Evolutionary conservation across 2,888 invertebrate species (phyloP), one percentile per base, ranked within the genome.

Genomic region (Sceliomorpha sp.): DNA sequence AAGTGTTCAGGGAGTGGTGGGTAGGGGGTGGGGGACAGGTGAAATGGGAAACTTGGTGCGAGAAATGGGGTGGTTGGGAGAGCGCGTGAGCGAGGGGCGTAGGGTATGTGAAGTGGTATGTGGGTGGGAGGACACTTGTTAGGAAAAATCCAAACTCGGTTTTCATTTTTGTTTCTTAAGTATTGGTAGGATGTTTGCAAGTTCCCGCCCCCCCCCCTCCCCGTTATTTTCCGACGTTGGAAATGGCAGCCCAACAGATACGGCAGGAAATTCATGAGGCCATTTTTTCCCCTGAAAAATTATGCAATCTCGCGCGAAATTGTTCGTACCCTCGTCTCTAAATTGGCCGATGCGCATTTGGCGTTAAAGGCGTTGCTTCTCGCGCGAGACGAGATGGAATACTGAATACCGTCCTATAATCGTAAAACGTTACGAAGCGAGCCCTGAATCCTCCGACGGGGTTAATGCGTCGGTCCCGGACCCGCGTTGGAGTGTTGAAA

Each of bases 281-380:
- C 67, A 67, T 67, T 71, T 71, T 68, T 71, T 67, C 63, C 58
- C 42, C 58, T 67, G 71, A 67, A 71, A 71, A 71, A 71, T 71
- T 71, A 67, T 71, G 71, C 71, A 71, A 71, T 71, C 67, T 67
- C 53, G 58, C 70, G 45, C 40, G 71, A 67, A 71, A 71, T 71
- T 71, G 67, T 71, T 71, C 59, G 56, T 58, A 64, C 66, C 51
- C 53, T 58, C 60, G 66, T 62, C 51, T 67, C 63, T 62, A 67
- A 71, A 71, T 71, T 71, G 70, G 70, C 55, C 60, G 62, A 71
- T 63, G 67, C 63, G 34, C 70, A 60, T 64, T 64, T 31, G 64
- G 64, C 60, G 47, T 60, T 62, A 55, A 67, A 71, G 66, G 66
- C n/a, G n/a, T n/a, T 58, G 66, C 66, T 51, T 62, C 58, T 62